Base-by-base conservation (phyloP, 1,140 invertebrate genomes). In the Neodiprion fabricii region DNA sequence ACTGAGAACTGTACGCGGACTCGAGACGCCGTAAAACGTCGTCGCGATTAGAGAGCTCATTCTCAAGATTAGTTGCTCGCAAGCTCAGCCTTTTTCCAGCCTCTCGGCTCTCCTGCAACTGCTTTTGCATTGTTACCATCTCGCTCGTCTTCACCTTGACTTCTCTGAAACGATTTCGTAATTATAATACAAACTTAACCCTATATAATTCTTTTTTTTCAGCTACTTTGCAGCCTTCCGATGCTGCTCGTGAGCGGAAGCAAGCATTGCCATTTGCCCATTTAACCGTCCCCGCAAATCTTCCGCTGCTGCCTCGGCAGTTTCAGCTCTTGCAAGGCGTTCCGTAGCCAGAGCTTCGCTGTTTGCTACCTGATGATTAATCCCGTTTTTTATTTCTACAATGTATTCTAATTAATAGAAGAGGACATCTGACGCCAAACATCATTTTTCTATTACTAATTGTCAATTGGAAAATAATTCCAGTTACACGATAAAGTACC, bases 181-280 rank as follows among this genome's bases (percentile, higher is more conserved):
- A 11, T 14, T 21, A 10, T 47, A 14, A 14, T 21, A 69, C 21
- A 8, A 69, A 69, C 76, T 71, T 40, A 72, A 47, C 0, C 12
- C n/a, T 10, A 5, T 40, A 40, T 3, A 21, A 21, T 21, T 21
- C 17, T 21, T 21, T 21, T 40, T 40, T 40, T 40, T 49, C 17
- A 53, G 70, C 48, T 82, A 82, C 81, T 67, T 76, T 21, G 68
- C 73, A 66, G 81, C 83, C 74, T 78, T 80, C 9, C 81, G 76
- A 28, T 86, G 72, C 78, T 86, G 83, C 48, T 85, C 78, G 49
- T 86, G 79, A 7, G 84, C 67, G 1, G 80, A 82, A 28, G 81
- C 78, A 8, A 86, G 77, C 48, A 86, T 73, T 14, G 76, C 74
- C 3, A 81, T 79, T 67, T 88, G 85, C 1, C 76, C 75, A n/a